Percentiles rank a stretch among this genome's conserved stretches.
These are phyloP conservation scores for Corythaixoides concolor DNA, from an alignment of 2,113 vertebrate genomes.

Conservation along the genomic window DNA sequence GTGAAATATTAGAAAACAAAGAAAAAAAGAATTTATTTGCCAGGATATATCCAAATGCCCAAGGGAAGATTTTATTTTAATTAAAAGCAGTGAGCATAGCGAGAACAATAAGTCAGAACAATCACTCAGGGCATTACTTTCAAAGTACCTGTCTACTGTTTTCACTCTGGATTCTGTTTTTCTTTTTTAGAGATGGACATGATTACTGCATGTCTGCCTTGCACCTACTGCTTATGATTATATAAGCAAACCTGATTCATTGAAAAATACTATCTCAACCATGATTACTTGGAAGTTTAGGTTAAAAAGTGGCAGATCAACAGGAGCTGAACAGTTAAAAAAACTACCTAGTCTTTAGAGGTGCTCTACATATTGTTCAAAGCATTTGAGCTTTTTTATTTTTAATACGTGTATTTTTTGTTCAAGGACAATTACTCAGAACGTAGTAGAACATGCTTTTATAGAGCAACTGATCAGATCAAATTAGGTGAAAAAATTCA, in stretches of 20 bases:
- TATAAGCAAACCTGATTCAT: background rate
- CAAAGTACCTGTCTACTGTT: background rate
- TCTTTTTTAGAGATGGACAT: background rate
- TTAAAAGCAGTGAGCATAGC: background rate
- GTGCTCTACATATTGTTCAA: background rate
- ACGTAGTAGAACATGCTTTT: background rate
- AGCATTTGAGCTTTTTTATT: background rate
- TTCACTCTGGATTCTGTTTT: background rate
- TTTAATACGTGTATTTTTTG: background rate
- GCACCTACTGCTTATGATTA: background rate
- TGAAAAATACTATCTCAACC: background rate
- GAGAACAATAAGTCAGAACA: background rate
- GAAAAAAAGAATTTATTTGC: background rate
- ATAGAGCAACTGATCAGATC: background rate
- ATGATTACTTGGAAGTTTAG: background rate
- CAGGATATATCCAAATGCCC: background rate
- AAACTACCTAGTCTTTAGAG: background rate
- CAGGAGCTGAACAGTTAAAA: background rate
- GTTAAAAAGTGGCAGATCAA: background rate
- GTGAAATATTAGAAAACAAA: background rate
- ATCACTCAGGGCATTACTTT: background rate
- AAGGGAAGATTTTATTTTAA: slow-evolving; percentile 17
- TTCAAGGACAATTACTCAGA: background rate
- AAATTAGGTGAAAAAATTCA: background rate
- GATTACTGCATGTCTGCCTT: background rate